Conservation (phyloP, 2,888 invertebrate genomes). For the Sesia apiformis region DNA sequence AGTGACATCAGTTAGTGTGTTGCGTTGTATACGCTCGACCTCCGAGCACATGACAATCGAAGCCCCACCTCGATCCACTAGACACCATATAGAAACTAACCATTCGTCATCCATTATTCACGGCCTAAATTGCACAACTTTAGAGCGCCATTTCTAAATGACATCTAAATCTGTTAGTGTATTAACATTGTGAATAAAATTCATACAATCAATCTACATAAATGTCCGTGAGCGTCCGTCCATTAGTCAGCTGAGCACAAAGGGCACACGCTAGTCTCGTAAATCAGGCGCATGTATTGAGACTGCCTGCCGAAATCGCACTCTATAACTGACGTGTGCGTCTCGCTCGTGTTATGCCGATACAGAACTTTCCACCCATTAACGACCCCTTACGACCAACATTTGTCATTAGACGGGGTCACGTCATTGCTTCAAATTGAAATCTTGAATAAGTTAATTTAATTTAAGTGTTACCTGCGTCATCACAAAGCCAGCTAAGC, state of each 20-base stretch:
- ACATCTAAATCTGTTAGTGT: conserved; percentile 75
- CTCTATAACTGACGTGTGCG: conserved; percentile 39
- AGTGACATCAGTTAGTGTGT: background rate
- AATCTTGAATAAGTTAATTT: too few species aligned
- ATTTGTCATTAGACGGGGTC: conserved; percentile 42
- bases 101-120: conserved; percentile 74
- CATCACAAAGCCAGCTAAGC: too few species aligned
- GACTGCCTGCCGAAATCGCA: conserved; percentile 66
- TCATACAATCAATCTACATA: conserved; percentile 75
- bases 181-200: conserved; percentile 76
- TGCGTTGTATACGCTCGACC: background rate
- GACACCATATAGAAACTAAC: conserved; percentile 60
- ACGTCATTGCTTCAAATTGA: conserved; percentile 1
- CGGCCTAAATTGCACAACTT: conserved; percentile 74
- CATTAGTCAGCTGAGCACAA: conserved; percentile 72
- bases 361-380: conserved; percentile 57
- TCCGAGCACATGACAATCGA: conserved; percentile 35
- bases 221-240: conserved; percentile 74
- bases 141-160: conserved; percentile 74
- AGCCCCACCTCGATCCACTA: conserved; percentile 55
- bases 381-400: conserved; percentile 54
- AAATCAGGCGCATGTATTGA: conserved; percentile 71
- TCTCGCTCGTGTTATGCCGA: conserved; percentile 12
- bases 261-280: conserved; percentile 73
- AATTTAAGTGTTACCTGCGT: too few species aligned